A percentile compares a stretch with the other conserved stretches of the same genome.
Evolutionary conservation across 2,797 vertebrate species (phyloP).

Genomic region (Falco columbarius): DNA sequence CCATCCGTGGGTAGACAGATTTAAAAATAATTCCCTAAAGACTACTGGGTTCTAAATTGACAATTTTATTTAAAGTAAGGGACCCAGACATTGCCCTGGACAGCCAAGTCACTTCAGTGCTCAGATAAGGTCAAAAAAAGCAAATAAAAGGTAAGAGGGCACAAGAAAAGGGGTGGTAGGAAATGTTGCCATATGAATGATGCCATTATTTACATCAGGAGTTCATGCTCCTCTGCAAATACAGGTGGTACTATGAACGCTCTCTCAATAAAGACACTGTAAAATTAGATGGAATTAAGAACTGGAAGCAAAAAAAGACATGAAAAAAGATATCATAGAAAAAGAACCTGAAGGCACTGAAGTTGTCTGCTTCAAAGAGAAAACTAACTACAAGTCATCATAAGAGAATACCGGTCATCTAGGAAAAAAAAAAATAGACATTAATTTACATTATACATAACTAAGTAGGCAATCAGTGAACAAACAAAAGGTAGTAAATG

Average conservation of each 20-base stretch:
- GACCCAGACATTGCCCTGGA: neutral
- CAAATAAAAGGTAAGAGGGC: neutral
- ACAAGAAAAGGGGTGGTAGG: neutral
- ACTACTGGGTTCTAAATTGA: neutral
- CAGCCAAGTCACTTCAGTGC: neutral
- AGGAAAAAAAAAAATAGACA: neutral
- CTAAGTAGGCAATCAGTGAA: neutral
- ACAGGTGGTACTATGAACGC: neutral
- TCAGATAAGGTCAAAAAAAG: neutral
- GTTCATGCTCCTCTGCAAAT: neutral
- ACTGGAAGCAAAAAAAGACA: neutral
- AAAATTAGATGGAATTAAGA: neutral
- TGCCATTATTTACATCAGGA: neutral
- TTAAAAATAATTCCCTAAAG: slow-evolving; percentile 8
- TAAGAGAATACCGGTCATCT: neutral
- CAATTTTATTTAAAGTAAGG: neutral
- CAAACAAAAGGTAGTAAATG: neutral
- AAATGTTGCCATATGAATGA: neutral
- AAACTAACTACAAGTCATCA: neutral
- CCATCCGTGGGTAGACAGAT: neutral
- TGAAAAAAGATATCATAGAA: neutral
- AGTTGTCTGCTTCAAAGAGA: neutral
- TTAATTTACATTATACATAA: neutral
- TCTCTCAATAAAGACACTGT: neutral
- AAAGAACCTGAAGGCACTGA: neutral